phyloP scores from a whole-genome alignment of 2,113 vertebrate species.

The Pomatorhinus ruficollis region DNA sequence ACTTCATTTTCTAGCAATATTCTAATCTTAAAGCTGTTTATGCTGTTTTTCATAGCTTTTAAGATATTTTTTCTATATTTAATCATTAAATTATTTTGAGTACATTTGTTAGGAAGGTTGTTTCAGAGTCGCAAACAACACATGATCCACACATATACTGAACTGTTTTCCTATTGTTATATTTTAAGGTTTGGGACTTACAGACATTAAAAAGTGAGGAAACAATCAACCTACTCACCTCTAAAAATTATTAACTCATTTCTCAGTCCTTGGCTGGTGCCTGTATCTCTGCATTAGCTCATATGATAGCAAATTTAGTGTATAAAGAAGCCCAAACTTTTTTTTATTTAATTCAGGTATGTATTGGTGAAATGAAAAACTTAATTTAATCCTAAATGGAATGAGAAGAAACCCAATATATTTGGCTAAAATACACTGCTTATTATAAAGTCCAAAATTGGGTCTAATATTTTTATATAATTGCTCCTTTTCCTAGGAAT shows the following conservation, averaged over 20 bases:
- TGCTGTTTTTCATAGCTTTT: neutral
- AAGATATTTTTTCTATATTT: neutral
- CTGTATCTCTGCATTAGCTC: neutral
- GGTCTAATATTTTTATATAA: neutral
- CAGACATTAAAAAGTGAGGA: neutral
- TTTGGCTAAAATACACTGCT: neutral
- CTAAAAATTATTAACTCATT: neutral
- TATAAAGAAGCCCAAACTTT: neutral
- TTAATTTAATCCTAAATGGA: slow-evolving; percentile 9
- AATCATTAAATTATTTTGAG: neutral
- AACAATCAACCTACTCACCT: neutral
- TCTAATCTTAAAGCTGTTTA: neutral
- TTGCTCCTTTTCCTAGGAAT: neutral
- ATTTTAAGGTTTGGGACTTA: neutral
- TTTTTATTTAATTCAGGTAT: neutral
- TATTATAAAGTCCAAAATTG: neutral
- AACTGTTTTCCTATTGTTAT: neutral
- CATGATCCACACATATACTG: neutral
- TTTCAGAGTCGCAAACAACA: neutral
- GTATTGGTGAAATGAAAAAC: neutral
- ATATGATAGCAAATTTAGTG: neutral
- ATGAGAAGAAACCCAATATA: neutral
- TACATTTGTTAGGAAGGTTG: neutral
- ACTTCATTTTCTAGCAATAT: neutral
- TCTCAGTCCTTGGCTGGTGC: neutral